phyloP scores from a whole-genome alignment of 1,140 invertebrate genomes.

The Bombyx mori region DNA sequence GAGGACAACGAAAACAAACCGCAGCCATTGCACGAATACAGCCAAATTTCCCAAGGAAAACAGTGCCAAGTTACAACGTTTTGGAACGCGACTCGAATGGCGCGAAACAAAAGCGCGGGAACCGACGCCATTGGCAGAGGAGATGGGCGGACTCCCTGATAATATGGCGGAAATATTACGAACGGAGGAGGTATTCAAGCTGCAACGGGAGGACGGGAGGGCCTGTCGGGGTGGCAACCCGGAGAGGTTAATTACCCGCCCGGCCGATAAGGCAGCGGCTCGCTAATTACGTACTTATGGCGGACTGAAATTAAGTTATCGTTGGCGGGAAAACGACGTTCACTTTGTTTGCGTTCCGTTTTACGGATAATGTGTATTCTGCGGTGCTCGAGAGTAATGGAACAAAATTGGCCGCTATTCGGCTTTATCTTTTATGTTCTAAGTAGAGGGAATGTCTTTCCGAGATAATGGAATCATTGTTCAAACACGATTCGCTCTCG shows the following conservation, averaged over 20 bases:
- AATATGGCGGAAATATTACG: slow-evolving; percentile 70
- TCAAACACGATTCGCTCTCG: slow-evolving; percentile 37
- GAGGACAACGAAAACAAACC: slow-evolving; percentile 58
- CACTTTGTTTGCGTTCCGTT: slow-evolving; percentile 68
- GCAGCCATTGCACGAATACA: slow-evolving; percentile 49
- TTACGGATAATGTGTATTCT: slow-evolving; percentile 63
- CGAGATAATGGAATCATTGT: slow-evolving; percentile 63
- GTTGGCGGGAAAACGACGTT: slow-evolving; percentile 61
- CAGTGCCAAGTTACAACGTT: slow-evolving; percentile 58
- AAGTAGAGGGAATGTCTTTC: slow-evolving; percentile 32
- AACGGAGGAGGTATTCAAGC: slow-evolving; percentile 61
- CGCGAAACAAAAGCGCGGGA: slow-evolving; percentile 69
- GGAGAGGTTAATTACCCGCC: slow-evolving; percentile 68
- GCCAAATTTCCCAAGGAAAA: slow-evolving; percentile 62
- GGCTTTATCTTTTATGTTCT: slow-evolving; percentile 59
- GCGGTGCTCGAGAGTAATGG: slow-evolving; percentile 55
- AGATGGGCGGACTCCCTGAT: slow-evolving; percentile 61
- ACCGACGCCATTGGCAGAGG: slow-evolving; percentile 61
- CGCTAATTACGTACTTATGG: slow-evolving; percentile 71
- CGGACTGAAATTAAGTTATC: slow-evolving; percentile 71
- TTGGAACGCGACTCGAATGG: slow-evolving; percentile 48
- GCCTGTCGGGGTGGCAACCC: slow-evolving; percentile 21
- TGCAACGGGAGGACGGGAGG: slow-evolving; percentile 32
- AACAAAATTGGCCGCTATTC: slow-evolving; percentile 63
- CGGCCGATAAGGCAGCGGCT: slow-evolving; percentile 68